Evolutionary conservation across 2,797 vertebrate genomes (phyloP), one percentile per base, ranked within the genome.

Genomic region (Pipistrellus pygmaeus): DNA sequence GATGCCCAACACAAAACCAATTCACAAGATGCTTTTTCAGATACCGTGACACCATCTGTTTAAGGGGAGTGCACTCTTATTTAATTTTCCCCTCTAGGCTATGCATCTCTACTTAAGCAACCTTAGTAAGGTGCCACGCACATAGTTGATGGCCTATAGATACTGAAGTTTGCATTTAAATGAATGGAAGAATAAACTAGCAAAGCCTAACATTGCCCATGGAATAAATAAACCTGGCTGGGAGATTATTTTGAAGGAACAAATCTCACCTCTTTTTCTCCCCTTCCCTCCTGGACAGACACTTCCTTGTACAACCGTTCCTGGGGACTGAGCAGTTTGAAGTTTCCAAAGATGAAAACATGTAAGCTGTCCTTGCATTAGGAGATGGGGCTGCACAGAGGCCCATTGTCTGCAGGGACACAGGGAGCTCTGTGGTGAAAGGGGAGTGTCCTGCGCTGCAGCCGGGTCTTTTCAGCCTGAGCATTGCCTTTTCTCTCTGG

Each of bases 401-500:
- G 95, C 0, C 92, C 91, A 97, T 98, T 98, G 98, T 98, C 96
- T 94, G 44, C 1, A 93, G 92, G 95, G 96, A 98, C 97, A 97
- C 90, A 95, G 97, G 91, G 96, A 95, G 97, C 95, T 98, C 96
- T 97, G 96, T 97, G 97, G 95, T 92, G 91, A 96, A 88, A 76
- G 88, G 84, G 93, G 97, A 96, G 97, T 97, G 97, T 97, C 97
- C 96, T 93, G 55, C 88, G 94, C 96, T 88, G 94, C 81, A 0
- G 95, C 96, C 93, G 96, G 93, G 93, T 94, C 91, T 94, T 97
- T 0, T 0, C 90, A 97, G 97, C 96, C 88, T 75, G 85, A 97
- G 95, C 96, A 97, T 96, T 96, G 97, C 96, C 95, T 97, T 97
- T 98, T 96, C 97, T 98, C 96, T 94, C 97, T 95, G 98, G 98